Evolutionary conservation across 2,888 invertebrate genomes (phyloP), one percentile per base, ranked within the genome.

Genomic region (Nebria brevicollis): DNA sequence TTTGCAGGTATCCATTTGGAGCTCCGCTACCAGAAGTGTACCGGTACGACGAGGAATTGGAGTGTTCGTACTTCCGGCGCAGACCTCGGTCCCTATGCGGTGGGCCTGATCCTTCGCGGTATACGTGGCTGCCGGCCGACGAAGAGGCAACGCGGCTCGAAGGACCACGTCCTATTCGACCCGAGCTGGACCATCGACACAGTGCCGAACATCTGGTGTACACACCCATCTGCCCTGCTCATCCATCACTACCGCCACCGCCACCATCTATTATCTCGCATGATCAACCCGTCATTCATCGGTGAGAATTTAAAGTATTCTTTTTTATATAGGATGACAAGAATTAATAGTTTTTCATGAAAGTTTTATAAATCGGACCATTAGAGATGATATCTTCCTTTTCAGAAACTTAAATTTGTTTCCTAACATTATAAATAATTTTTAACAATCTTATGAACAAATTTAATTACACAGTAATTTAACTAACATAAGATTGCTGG

Each of bases 51-150:
- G 93, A 94, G 88, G 95, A 95, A 87, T 89, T 94, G 89, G 94
- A 94, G 87, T 94, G 93, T 89, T 94, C 95, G 86, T 95, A 96
- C 91, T 95, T 95, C 90, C 92, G 95, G 81, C 91, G 95, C 84
- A 87, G 95, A 94, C 82, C 94, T 94, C 84, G 94, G 94, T 82
- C 93, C 94, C 86, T 93, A 94, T 89, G 81, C 65, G 93, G 93
- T 86, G 92, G 92, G 84, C 92, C 92, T 85, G 94, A 94, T 90
- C 93, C 94, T 85, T 93, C 93, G 88, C 92, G 94, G 85, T 95
- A 94, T 90, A 93, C 94, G 84, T 95, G 94, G 95, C 93, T 94
- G 91, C 93, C 94, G 82, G 94, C 94, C 86, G 95, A 95, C 90
- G 95, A 95, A 88, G 92, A 92, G 83, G 92, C 93, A 86, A 92